These are phyloP conservation scores for Eupithecia dodoneata DNA, from an alignment of 2,888 invertebrate species.

Conservation along the genomic window DNA sequence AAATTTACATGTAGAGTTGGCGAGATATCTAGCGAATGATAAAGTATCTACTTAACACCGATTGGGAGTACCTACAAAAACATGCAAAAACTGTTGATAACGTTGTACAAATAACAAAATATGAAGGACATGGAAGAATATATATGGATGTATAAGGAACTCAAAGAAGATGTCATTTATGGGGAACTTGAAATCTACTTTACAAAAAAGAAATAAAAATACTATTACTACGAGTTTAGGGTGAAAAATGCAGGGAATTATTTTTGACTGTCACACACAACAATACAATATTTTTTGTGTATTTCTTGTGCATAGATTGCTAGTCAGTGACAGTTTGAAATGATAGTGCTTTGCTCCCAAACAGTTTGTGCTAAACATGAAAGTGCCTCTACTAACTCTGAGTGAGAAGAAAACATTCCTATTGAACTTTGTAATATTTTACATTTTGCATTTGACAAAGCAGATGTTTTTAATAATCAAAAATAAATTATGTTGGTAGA, in stretches of 20 bases:
- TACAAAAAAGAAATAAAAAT: neutral
- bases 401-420: too few relatives aligned
- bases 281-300: neutral
- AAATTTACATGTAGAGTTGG: neutral
- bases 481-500: neutral
- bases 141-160: too few relatives aligned
- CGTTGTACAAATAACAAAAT: neutral
- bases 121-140: neutral
- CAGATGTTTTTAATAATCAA: neutral
- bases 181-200: neutral
- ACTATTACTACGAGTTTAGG: neutral
- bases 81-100: neutral
- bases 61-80: neutral
- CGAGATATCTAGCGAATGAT: neutral
- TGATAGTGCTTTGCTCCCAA: neutral
- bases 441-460: neutral
- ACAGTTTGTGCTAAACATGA: neutral
- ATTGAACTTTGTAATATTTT: neutral
- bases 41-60: neutral
- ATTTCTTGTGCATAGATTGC: neutral
- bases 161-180: neutral
- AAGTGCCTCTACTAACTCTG: constrained; percentile 13
- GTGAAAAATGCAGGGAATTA: neutral
- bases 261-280: too few relatives aligned
- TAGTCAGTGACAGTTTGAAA: neutral